Percentiles rank a stretch among this genome's conserved stretches.
phyloP scores from a whole-genome alignment of 2,797 vertebrate species.

The Takifugu rubripes region DNA sequence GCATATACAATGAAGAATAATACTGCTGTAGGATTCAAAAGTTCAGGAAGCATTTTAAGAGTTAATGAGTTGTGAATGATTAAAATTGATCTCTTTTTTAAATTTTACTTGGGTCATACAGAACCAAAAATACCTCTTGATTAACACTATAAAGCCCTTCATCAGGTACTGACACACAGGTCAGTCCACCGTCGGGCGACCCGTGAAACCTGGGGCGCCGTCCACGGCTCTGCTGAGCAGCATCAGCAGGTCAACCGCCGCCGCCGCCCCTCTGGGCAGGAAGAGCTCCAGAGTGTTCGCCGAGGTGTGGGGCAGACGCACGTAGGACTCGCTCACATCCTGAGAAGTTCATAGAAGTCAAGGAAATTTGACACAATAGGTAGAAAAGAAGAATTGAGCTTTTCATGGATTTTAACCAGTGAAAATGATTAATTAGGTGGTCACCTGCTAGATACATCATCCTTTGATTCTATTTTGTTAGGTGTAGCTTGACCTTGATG shows the following conservation, averaged over 20 bases:
- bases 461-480: too few relatives aligned
- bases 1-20: too few relatives aligned
- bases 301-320: constrained; percentile 48
- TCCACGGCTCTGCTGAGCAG: constrained; percentile 59
- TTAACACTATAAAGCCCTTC: too few relatives aligned
- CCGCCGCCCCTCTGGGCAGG: constrained; percentile 45
- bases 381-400: not conserved
- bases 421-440: not conserved
- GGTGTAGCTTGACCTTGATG: too few relatives aligned
- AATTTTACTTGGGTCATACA: too few relatives aligned
- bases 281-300: constrained; percentile 55
- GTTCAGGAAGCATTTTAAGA: too few relatives aligned
- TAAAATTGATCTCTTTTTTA: too few relatives aligned
- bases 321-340: not conserved
- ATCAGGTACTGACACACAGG: too few relatives aligned
- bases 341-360: constrained; percentile 1
- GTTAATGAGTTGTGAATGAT: too few relatives aligned
- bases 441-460: not conserved
- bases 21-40: too few relatives aligned
- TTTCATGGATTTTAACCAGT: not conserved
- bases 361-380: not conserved
- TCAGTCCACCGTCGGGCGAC: too few relatives aligned
- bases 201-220: constrained; percentile 26
- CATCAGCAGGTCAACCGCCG: constrained; percentile 35
- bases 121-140: too few relatives aligned